Evolutionary conservation across 2,113 vertebrate genomes (phyloP).

Genomic region (Perca flavescens): DNA sequence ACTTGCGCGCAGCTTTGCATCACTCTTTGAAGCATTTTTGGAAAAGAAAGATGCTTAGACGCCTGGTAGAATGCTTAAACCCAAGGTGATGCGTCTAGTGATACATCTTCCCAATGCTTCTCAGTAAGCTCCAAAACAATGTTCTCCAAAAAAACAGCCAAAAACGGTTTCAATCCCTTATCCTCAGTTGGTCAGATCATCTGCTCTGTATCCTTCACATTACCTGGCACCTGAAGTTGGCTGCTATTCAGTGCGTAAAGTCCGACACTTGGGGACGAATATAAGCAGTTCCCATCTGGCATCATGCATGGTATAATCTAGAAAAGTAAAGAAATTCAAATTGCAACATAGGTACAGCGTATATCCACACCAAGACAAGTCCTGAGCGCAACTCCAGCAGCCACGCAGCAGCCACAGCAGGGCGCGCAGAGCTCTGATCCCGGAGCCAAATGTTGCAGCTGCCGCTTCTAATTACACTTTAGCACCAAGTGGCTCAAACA

Average conservation of each 20-base stretch:
- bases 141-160: neutral
- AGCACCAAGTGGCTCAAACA: slow-evolving; percentile 40
- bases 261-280: slow-evolving; percentile 29
- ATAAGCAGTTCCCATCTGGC: neutral
- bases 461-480: slow-evolving; percentile 37
- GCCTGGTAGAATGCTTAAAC: neutral
- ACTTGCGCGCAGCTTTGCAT: slow-evolving; percentile 49
- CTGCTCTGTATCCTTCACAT: slow-evolving; percentile 39
- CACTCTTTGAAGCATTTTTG: slow-evolving; percentile 55
- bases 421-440: slow-evolving; percentile 29
- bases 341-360: slow-evolving; percentile 8
- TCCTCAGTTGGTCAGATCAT: slow-evolving; percentile 30
- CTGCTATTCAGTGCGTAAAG: slow-evolving; percentile 33
- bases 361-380: slow-evolving; percentile 53
- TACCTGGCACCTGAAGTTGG: slow-evolving; percentile 65
- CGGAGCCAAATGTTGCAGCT: slow-evolving; percentile 9
- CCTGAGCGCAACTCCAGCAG: slow-evolving; percentile 64
- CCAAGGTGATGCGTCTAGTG: neutral
- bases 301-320: neutral
- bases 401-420: slow-evolving; percentile 25
- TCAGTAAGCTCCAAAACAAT: neutral
- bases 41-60: neutral
- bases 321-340: slow-evolving; percentile 51
- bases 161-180: slow-evolving; percentile 9
- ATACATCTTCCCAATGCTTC: slow-evolving; percentile 7